Evolutionary conservation across 2,797 vertebrate genomes (phyloP).

Genomic region (Micrastur ruficollis): DNA sequence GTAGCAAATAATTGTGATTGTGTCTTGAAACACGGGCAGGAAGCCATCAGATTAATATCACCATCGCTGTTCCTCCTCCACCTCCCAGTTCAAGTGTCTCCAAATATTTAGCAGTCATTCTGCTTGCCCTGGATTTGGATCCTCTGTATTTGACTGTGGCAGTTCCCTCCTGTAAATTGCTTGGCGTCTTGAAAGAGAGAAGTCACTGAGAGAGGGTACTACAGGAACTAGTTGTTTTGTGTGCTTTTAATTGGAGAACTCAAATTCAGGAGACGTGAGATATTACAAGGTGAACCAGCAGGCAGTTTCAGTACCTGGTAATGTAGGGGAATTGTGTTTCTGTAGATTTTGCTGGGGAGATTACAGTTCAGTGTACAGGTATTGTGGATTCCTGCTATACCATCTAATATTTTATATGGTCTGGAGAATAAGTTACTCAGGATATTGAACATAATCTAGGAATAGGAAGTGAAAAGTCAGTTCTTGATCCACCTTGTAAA

Average conservation of each 20-base stretch:
- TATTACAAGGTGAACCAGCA: not conserved
- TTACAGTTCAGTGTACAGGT: not conserved
- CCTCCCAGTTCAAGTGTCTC: not conserved
- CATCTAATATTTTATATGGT: not conserved
- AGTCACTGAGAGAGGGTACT: not conserved
- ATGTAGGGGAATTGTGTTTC: not conserved
- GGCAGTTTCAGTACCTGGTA: not conserved
- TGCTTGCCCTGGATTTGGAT: not conserved
- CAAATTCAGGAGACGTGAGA: not conserved
- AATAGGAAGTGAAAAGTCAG: not conserved
- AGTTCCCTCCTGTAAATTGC: not conserved
- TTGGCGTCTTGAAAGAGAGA: not conserved
- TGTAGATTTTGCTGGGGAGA: not conserved
- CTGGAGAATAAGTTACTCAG: not conserved
- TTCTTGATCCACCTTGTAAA: not conserved
- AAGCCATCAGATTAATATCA: not conserved
- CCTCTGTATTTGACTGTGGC: not conserved
- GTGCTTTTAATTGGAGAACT: not conserved
- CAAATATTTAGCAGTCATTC: not conserved
- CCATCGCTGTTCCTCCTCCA: not conserved
- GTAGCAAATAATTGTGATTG: fast-evolving
- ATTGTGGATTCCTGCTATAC: not conserved
- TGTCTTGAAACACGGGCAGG: not conserved
- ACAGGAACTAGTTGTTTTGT: not conserved
- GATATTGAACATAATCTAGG: not conserved